Evolutionary conservation across 2,888 invertebrate species (phyloP).

Genomic region (Dynastes tityus): DNA sequence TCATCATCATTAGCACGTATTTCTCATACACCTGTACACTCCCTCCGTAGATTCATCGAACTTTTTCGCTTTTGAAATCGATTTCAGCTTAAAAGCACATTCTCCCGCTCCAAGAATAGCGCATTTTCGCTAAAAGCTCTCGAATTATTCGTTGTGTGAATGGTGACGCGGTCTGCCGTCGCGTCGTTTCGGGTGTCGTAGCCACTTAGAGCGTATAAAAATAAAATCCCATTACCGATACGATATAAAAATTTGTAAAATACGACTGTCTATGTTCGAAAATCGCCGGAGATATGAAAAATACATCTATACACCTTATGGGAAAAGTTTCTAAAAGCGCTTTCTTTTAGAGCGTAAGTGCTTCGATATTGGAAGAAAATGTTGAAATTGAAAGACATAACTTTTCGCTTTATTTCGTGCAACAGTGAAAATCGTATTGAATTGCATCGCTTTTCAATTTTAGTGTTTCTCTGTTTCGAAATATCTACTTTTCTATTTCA

Average conservation of each 20-base stretch:
- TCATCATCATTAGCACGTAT: conserved; percentile 10
- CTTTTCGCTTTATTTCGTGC: no score
- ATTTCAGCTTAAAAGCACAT: conserved; percentile 10
- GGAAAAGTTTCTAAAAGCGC: no score
- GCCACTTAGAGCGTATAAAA: conserved; percentile 4
- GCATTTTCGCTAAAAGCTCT: not conserved
- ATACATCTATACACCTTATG: not conserved
- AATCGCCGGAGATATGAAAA: not conserved
- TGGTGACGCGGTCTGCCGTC: not conserved
- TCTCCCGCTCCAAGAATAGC: conserved; percentile 2
- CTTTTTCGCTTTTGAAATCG: conserved; percentile 13
- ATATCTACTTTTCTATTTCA: no score
- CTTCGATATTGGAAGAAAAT: not conserved
- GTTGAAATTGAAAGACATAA: no score
- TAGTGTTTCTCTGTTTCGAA: no score
- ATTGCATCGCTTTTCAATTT: no score
- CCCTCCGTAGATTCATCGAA: not conserved
- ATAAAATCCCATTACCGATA: conserved; percentile 2
- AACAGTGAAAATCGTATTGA: no score
- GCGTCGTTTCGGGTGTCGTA: conserved; percentile 2
- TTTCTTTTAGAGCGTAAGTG: not conserved
- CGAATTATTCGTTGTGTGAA: conserved; percentile 4
- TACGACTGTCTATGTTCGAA: conserved; percentile 1
- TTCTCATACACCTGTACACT: not conserved
- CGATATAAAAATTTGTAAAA: conserved; percentile 12